Percentiles rank a stretch among this genome's conserved stretches.
These are phyloP conservation scores for Ctenochaetus hawaiiensis DNA, from an alignment of 2,797 vertebrate genomes.

Conservation along the genomic window DNA sequence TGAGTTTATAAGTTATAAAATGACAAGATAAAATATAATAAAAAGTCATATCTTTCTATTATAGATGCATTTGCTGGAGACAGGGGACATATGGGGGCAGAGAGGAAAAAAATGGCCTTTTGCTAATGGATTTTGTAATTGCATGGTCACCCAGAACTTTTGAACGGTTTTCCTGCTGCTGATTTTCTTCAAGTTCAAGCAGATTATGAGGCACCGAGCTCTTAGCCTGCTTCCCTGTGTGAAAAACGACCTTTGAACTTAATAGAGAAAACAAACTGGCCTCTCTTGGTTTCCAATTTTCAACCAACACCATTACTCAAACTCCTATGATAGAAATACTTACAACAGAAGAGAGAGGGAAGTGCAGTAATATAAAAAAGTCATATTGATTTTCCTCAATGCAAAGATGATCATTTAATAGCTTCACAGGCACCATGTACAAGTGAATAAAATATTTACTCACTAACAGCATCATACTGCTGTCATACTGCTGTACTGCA, in stretches of 20 bases:
- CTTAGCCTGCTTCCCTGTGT: conserved; percentile 40
- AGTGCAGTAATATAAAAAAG: conserved; percentile 22
- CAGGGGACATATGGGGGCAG: conserved; percentile 33
- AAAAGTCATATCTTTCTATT: conserved; percentile 60
- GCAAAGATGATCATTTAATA: conserved; percentile 50
- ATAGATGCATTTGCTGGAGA: conserved; percentile 60
- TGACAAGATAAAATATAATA: conserved; percentile 51
- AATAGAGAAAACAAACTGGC: conserved; percentile 42
- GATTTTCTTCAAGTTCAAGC: conserved; percentile 56
- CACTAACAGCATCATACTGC: conserved; percentile 6
- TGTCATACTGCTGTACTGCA: conserved; percentile 46
- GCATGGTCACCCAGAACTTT: conserved; percentile 62
- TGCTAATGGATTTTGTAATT: conserved; percentile 76
- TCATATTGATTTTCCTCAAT: conserved; percentile 46
- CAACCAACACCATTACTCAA: conserved; percentile 50
- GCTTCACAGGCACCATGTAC: conserved; percentile 34
- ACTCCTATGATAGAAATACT: conserved; percentile 18
- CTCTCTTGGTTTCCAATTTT: conserved; percentile 43
- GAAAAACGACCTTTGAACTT: conserved; percentile 68
- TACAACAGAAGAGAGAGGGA: conserved; percentile 14
- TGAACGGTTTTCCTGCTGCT: conserved; percentile 44
- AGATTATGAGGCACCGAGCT: conserved; percentile 52
- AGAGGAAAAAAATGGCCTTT: conserved; percentile 37
- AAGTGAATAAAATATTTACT: conserved; percentile 50
- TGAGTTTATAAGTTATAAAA: conserved; percentile 51